phyloP scores from a whole-genome alignment of 2,113 vertebrate species.

The Xiphophorus maculatus region DNA sequence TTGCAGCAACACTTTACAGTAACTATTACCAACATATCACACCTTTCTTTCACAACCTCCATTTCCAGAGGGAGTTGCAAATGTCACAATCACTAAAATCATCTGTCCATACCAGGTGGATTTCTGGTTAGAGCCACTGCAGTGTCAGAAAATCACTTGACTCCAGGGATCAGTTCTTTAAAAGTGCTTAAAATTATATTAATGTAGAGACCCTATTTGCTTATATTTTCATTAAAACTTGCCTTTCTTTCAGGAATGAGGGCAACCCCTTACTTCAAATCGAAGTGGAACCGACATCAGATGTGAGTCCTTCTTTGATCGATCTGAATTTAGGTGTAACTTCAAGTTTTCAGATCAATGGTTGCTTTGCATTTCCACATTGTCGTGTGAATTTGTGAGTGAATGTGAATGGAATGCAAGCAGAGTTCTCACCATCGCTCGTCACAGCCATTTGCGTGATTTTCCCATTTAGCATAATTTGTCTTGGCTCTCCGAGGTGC shows the following conservation, averaged over 20 bases:
- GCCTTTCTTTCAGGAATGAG: conserved; percentile 83
- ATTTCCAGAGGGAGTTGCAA: background rate
- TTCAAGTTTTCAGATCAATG: background rate
- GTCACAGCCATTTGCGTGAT: conserved; percentile 31
- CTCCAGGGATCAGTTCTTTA: too few species aligned
- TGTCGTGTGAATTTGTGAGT: conserved; percentile 23
- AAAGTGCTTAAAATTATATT: too few species aligned
- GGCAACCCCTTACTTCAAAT: conserved; percentile 97
- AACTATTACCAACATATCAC: conserved; percentile 7
- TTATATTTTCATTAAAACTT: background rate
- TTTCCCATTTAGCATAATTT: conserved; percentile 46
- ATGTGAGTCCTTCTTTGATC: conserved; percentile 82
- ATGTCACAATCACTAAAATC: background rate
- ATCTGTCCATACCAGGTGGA: background rate
- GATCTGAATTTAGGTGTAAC: background rate
- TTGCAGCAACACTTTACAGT: background rate
- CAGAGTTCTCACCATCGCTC: conserved; percentile 3
- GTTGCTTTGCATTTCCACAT: background rate
- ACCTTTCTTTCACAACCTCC: conserved; percentile 4
- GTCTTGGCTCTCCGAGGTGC: conserved; percentile 33
- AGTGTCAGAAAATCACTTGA: background rate
- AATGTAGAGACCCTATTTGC: background rate
- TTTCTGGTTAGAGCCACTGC: too few species aligned
- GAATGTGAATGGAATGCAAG: conserved; percentile 32
- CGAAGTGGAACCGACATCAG: conserved; percentile 96